phyloP scores from a whole-genome alignment of 1,140 invertebrate species.

The Diabrotica undecimpunctata region DNA sequence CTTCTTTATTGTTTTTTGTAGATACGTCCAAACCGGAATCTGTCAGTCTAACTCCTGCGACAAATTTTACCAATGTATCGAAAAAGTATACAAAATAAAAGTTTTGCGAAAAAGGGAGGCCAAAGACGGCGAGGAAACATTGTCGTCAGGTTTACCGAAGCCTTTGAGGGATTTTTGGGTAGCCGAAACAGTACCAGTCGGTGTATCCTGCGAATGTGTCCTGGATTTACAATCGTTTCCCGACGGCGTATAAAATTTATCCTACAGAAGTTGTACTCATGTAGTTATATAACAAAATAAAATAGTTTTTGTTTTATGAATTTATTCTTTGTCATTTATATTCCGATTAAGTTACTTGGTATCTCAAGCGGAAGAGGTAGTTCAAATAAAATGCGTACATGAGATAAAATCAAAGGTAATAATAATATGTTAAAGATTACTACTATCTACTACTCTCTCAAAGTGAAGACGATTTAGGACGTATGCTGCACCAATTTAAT shows the following conservation, averaged over 20 bases:
- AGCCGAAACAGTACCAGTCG: conserved; percentile 25
- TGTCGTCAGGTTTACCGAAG: conserved; percentile 20
- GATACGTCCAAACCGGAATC: conserved; percentile 25
- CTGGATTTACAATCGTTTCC: background rate
- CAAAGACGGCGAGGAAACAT: conserved; percentile 8
- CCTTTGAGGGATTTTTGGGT: conserved; percentile 29
- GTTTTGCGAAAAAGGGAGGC: conserved; percentile 24
- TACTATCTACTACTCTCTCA: no score
- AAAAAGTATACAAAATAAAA: conserved; percentile 29
- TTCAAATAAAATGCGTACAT: no score
- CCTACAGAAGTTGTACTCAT: no score
- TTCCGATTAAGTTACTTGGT: no score
- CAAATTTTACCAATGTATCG: conserved; percentile 22
- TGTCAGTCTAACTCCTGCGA: conserved; percentile 27
- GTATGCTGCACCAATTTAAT: no score
- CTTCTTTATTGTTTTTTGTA: background rate
- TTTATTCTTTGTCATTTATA: background rate
- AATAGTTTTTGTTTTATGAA: background rate
- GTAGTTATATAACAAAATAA: background rate
- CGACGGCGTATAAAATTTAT: background rate
- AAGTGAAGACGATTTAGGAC: no score
- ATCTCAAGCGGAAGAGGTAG: no score
- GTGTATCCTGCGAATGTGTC: conserved; percentile 35
- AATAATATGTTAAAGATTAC: no score
- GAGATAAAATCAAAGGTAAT: no score